Evolutionary conservation across 2,113 vertebrate species (phyloP), one percentile per base, ranked within the genome.

Genomic region (Caracal caracal): DNA sequence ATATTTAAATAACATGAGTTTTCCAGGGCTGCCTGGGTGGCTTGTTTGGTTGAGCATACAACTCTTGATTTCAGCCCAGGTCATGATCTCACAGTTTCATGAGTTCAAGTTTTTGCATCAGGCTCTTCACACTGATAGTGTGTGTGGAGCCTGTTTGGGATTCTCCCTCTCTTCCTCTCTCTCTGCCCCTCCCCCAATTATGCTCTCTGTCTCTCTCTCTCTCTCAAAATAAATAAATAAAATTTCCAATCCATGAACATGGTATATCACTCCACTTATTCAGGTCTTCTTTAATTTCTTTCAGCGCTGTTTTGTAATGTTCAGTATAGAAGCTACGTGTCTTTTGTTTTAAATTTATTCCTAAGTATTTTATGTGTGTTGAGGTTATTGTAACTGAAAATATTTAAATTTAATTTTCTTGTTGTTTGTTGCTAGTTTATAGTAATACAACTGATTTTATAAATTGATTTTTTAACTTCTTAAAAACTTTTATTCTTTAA

Each of bases 381-480:
- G 10, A 93, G 10, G 17, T 79, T 84, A 79, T 88, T 75, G 1
- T 78, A 91, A 65, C 73, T 88, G 26, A 65, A 71, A 88, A 49
- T 43, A 10, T 59, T 88, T 88, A 71, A 94, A 73, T 13, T 85
- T 86, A 80, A 70, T 53, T 83, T 76, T 92, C 20, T 84, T 80
- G 28, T 26, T 94, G 24, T 37, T 51, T 87, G n/a, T 68, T 75
- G 33, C 43, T 84, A 51, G 28, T 92, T 92, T 85, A 81, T 81
- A 53, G 66, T 81, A 89, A 43, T 59, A 68, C 2, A 53, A 56
- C 13, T 93, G n/a, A 86, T 68, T 86, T 88, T 89, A 65, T 20
- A 59, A 83, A 65, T n/a, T 92, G 30, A 71, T 10, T 88, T 88
- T 80, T 65, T 75, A 43, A 63, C 6, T 24, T 71, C 28, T 90